Base-by-base conservation (phyloP, 1,140 invertebrate genomes). In the Diorhabda sublineata region DNA sequence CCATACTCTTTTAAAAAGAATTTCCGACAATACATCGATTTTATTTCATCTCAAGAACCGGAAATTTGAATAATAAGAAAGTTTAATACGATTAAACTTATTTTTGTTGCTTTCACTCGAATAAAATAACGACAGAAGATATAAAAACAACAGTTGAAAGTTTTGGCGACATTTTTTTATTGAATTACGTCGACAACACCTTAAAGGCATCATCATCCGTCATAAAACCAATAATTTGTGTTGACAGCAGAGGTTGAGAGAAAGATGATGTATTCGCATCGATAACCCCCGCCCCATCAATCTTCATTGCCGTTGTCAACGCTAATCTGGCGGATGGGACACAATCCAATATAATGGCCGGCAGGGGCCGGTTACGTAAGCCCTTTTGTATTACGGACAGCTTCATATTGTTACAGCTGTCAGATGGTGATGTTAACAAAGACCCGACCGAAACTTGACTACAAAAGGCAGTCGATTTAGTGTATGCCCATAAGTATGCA, bases 191-290 rank as follows among this genome's bases (percentile, higher is more conserved):
- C 47, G 47, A 52, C 47, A 52, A 52, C 47, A 52, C 47, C 47
- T 52, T 52, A 6, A n/a, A 52, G 47, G 47, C 61, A n/a, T 8
- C 42, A 42, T n/a, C 47, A 64, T 64, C 63, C 45, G 45, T 64
- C 75, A 76, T 74, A 67, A 58, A 57, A 64, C 69, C 72, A 69
- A 76, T 76, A 76, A 75, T 76, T 76, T 76, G 75, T 72, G 75
- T 71, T 71, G 75, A 76, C 75, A 76, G 75, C 66, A 69, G 68
- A 66, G 71, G 66, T 67, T 69, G 69, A 69, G 59, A 60, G 69
- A 73, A 52, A 76, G 75, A 76, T 75, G 75, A 76, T 73, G 74
- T 76, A 76, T 75, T 71, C 70, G 71, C 68, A 66, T n/a, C 58
- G 61, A 7, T 58, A 41, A 52, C 72, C 61, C 69, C 70, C 65